Conservation (phyloP, 2,888 invertebrate species). For the Norana najaformis region DNA sequence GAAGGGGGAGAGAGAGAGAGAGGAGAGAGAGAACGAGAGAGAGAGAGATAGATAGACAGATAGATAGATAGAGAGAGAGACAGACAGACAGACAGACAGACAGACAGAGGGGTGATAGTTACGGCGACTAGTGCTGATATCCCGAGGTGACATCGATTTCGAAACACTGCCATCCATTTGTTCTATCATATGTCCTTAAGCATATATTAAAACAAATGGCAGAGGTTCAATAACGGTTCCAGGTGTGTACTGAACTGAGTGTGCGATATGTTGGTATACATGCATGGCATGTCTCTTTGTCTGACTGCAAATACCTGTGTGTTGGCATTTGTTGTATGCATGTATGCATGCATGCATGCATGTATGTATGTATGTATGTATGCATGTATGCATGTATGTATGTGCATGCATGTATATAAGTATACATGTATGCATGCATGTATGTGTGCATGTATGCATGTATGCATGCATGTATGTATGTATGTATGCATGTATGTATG, state of each 20-base stretch:
- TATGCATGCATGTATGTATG: neutral
- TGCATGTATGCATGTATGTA: neutral
- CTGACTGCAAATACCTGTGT: neutral
- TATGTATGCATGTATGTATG: neutral
- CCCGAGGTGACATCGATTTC: neutral
- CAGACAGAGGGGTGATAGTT: too few relatives aligned
- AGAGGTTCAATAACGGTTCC: neutral
- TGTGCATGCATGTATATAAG: neutral
- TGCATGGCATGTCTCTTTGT: neutral
- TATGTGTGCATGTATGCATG: neutral
- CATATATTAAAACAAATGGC: neutral
- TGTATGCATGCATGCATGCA: too few relatives aligned
- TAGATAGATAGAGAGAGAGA: neutral
- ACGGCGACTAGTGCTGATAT: neutral
- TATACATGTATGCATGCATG: neutral
- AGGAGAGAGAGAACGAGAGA: neutral
- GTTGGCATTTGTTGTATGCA: neutral
- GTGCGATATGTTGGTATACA: neutral
- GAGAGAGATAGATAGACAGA: neutral
- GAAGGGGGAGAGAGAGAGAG: neutral
- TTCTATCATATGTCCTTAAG: neutral
- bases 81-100: neutral
- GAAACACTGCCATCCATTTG: neutral
- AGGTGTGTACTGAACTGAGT: slow-evolving; percentile 13
- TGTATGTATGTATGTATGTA: too few relatives aligned